These are phyloP conservation scores for Sebastes taczanowskii DNA, from an alignment of 2,797 vertebrate genomes.

Conservation along the genomic window DNA sequence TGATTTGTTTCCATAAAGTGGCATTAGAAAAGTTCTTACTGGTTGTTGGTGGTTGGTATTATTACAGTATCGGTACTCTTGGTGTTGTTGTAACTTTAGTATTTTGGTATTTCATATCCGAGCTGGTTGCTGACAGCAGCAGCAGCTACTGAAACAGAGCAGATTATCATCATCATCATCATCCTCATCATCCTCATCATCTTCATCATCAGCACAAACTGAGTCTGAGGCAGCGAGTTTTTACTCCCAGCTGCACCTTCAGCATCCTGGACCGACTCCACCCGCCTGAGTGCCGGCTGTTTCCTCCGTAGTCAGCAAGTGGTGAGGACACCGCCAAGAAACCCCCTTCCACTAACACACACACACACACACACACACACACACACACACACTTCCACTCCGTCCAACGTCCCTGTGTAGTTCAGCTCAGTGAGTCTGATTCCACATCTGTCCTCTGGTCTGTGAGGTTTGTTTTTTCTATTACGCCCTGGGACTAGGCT, in stretches of 20 bases:
- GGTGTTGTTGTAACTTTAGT: neutral
- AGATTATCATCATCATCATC: constrained; percentile 5
- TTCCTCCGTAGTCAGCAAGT: constrained; percentile 29
- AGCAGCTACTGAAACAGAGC: neutral
- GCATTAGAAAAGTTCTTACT: neutral
- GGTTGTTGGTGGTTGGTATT: neutral
- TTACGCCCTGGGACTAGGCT: too few relatives aligned
- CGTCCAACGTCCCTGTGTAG: neutral
- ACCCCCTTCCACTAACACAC: neutral
- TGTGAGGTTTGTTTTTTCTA: neutral
- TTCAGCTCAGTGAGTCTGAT: neutral
- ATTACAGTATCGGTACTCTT: neutral
- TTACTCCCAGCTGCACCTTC: constrained; percentile 7
- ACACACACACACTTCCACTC: neutral
- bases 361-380: neutral
- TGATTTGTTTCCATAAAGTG: neutral
- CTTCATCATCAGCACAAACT: constrained; percentile 10
- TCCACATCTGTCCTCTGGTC: neutral
- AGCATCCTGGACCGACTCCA: constrained; percentile 21
- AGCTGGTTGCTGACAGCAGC: neutral
- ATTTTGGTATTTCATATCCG: neutral
- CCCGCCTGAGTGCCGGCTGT: neutral
- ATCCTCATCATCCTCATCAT: constrained; percentile 5
- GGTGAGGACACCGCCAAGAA: neutral
- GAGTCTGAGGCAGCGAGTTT: constrained; percentile 2